Base-by-base conservation (phyloP, 1,140 invertebrate genomes). In the Bombus superbus region DNA sequence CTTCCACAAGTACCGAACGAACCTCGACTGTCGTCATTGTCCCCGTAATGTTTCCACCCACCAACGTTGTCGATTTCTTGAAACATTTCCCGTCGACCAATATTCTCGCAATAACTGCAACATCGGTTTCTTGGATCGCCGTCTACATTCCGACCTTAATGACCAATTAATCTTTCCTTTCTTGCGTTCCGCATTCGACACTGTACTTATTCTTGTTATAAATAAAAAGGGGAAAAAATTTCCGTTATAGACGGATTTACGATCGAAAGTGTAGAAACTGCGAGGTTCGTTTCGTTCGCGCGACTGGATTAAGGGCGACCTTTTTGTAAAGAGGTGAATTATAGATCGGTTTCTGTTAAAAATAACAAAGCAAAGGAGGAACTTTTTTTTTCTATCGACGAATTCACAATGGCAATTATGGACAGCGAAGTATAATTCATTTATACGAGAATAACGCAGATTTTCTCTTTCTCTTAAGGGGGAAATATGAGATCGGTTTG, bases 41-140 rank as follows among this genome's bases (percentile, higher is more conserved):
- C 85, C 81, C 77, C 62, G 84, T 81, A 85, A 89, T 82, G 68
- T 80, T 66, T 76, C 83, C 75, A 80, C 77, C 86, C 79, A 83
- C 66, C 40, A 69, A 53, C 64, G 40, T 82, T 84, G 68, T 86
- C 86, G 80, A 89, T 82, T 75, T 72, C 88, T 77, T 81, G 77
- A 79, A 81, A 79, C 88, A 75, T 85, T 81, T 74, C 64, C 38
- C 84, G 59, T 57, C 78, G 8, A 80, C 83, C 83, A 62, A 80
- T 80, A 85, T 80, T 83, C 74, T 35, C 10, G 53, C 68, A 38
- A 71, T 28, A 35, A 42, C 44, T 59, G 68, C 76, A 79, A 80
- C 83, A 80, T 72, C 77, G 72, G 83, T 71, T 80, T 72, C 83
- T 80, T 79, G 76, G 77, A 72, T 64, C 77, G 77, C 44, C 68